Conservation (phyloP, 2,113 vertebrate species). For the Casuarius casuarius region DNA sequence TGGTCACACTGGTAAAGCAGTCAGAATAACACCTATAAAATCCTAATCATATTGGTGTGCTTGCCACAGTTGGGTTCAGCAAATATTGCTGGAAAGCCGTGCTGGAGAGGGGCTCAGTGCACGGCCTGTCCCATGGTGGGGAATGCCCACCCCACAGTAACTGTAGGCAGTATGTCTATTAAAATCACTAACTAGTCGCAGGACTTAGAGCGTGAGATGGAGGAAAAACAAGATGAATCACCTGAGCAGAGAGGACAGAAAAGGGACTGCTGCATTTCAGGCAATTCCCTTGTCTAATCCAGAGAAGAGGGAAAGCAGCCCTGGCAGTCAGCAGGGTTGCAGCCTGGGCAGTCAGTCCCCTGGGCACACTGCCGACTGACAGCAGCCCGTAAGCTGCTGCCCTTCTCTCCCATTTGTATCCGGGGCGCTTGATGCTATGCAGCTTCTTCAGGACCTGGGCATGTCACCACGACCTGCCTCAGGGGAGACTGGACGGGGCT, state of each 20-base stretch:
- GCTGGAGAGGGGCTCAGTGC: not conserved
- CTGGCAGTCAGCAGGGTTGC: not conserved
- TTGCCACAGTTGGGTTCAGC: accelerated
- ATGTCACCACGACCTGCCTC: not conserved
- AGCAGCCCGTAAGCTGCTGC: not conserved
- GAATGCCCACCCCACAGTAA: not conserved
- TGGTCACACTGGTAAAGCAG: not conserved
- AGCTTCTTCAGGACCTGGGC: not conserved
- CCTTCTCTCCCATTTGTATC: not conserved
- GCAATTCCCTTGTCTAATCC: not conserved
- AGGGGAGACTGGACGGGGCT: not conserved
- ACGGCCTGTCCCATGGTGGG: not conserved
- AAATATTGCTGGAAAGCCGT: not conserved
- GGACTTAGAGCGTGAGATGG: not conserved
- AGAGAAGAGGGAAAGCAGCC: not conserved
- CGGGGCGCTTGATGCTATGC: not conserved
- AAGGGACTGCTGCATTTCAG: not conserved
- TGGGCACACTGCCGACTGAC: not conserved
- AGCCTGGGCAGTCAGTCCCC: not conserved
- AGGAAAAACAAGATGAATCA: not conserved
- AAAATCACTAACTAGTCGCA: not conserved
- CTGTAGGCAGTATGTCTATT: not conserved
- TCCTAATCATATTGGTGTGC: not conserved
- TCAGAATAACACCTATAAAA: not conserved
- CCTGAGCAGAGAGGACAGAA: not conserved